Evolutionary conservation across 2,888 invertebrate species (phyloP).

Genomic region (Molanna angustata): DNA sequence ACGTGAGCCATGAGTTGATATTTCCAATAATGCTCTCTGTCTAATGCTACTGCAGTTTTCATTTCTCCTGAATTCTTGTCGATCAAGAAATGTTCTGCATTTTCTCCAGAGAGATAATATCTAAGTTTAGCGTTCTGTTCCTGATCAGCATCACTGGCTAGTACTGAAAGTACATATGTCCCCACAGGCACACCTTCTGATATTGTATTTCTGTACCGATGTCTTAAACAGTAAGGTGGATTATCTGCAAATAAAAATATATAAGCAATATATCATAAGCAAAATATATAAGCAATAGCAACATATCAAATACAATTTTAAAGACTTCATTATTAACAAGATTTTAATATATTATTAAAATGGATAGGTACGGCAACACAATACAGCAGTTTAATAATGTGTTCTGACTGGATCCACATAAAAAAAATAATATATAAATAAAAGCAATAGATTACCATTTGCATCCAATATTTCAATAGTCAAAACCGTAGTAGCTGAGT

Average conservation of each 20-base stretch:
- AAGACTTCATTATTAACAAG: background rate
- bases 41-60: slow-evolving; percentile 68
- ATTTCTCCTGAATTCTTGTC: slow-evolving; percentile 77
- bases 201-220: slow-evolving; percentile 68
- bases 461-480: slow-evolving; percentile 77
- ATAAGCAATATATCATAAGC: no score
- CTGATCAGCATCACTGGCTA: slow-evolving; percentile 83
- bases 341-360: no score
- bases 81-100: slow-evolving; percentile 74
- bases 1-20: slow-evolving; percentile 80
- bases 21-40: slow-evolving; percentile 71
- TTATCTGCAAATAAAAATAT: slow-evolving; percentile 55
- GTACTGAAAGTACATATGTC: slow-evolving; percentile 67
- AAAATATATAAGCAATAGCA: background rate
- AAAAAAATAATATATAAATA: background rate
- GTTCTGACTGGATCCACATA: no score
- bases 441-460: slow-evolving; percentile 57
- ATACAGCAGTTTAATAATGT: no score
- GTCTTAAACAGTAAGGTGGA: slow-evolving; percentile 79
- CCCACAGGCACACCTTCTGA: slow-evolving; percentile 73
- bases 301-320: background rate
- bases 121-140: slow-evolving; percentile 71
- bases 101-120: slow-evolving; percentile 78
- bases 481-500: slow-evolving; percentile 74
- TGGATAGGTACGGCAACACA: no score